These are phyloP conservation scores for Pachycephala philippinensis DNA, from an alignment of 2,113 vertebrate genomes.

Conservation along the genomic window DNA sequence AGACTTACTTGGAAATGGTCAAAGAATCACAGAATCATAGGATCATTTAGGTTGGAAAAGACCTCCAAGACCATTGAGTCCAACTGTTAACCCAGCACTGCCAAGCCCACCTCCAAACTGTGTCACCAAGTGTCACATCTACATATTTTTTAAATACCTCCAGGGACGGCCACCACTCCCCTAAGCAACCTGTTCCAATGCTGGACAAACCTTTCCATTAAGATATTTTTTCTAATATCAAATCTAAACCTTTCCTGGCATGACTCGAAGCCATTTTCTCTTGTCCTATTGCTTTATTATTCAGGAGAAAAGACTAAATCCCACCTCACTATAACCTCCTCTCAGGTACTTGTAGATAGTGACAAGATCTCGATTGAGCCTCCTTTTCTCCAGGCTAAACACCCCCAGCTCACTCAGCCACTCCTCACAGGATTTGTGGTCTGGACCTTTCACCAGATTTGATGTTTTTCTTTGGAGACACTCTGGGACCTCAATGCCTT, in stretches of 20 bases:
- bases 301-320: background rate
- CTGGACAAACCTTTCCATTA: background rate
- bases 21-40: background rate
- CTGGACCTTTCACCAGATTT: background rate
- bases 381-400: background rate
- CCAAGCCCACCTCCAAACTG: background rate
- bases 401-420: background rate
- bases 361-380: background rate
- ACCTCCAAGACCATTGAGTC: accelerated
- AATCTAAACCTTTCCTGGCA: background rate
- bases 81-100: background rate
- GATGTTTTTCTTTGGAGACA: background rate
- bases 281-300: background rate
- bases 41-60: background rate
- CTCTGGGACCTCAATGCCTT: background rate
- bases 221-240: background rate
- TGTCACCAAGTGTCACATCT: background rate
- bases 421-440: background rate
- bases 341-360: background rate
- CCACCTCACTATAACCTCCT: background rate
- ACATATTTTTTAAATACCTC: background rate
- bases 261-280: background rate
- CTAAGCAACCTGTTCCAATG: background rate
- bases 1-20: background rate
- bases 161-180: background rate